These are phyloP conservation scores for Vulpes vulpes DNA, from an alignment of 2,113 vertebrate species.

Conservation along the genomic window DNA sequence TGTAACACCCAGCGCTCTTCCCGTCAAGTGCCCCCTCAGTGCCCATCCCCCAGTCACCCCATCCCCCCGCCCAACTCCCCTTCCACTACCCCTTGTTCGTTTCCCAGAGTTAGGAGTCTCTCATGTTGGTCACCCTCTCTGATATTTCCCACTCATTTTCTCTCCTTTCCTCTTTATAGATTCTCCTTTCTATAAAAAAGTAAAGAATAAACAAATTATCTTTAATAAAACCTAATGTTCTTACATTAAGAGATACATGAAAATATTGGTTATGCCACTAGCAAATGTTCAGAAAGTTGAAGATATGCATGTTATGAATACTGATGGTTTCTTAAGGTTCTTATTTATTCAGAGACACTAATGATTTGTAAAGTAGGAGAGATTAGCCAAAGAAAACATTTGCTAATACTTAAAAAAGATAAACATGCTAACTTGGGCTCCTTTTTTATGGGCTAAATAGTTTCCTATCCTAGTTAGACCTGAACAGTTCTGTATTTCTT, in stretches of 20 bases:
- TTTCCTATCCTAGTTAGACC: neutral
- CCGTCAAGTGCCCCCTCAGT: too few species aligned
- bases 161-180: neutral
- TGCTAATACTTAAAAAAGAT: neutral
- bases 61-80: too few species aligned
- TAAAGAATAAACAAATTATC: neutral
- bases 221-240: neutral
- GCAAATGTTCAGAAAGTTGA: neutral
- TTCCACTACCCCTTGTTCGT: too few species aligned
- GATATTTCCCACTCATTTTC: too few species aligned
- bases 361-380: neutral
- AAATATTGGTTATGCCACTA: neutral
- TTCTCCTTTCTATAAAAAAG: neutral
- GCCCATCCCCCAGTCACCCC: too few species aligned
- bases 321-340: neutral
- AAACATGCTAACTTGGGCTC: neutral
- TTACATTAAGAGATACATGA: neutral
- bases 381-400: neutral
- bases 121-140: too few species aligned
- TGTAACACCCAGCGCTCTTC: too few species aligned
- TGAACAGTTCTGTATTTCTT: neutral
- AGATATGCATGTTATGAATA: neutral
- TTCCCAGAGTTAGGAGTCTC: too few species aligned
- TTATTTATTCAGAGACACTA: neutral
- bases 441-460: neutral